Base-by-base conservation (phyloP, 2,113 vertebrate genomes). In the Oxygymnocypris stewartii region DNA sequence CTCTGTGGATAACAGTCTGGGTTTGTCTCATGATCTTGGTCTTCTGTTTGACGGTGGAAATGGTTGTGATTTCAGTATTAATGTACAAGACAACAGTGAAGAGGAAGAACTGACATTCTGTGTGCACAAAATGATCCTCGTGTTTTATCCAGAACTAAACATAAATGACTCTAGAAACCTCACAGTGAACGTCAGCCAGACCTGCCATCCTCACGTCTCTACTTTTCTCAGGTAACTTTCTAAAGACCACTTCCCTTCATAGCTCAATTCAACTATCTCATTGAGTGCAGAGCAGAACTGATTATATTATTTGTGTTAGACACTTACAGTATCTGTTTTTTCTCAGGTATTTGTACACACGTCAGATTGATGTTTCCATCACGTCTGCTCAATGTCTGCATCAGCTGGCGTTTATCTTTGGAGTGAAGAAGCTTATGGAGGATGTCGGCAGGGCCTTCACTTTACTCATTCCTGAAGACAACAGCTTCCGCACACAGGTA, bases 271-370 rank as follows among this genome's bases (percentile, higher is more conserved):
- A 57, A 5, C 4, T 5, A 3, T 12, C 42, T 31, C 28, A 71
- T 71, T 11, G 18, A 40, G 13, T 79, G 25, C n/a, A 28, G 1
- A 10, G 31, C 25, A 14, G 42, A 20, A 79, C 28, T n/a, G 74
- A 61, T 16, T 44, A 71, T 11, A 40, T 2, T 23, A 74, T 47
- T 3, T 4, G 4, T 35, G 8, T 59, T 4, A 79, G 77, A 59
- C 4, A 4, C 18, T 54, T 11, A 61, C 9, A 8, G 2, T 42
- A 13, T 63, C 23, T 81, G 14, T 2, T 82, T 37, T 51, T 2
- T 13, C 80, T 0, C 84, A 96, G 95, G 93, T 96, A 96, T 88
- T 75, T 96, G 11, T 96, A 96, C 90, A 94, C 95, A 16, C 92
- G 89, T 31, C 92, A 91, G 89, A 87, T 94, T 0, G 89, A 93